phyloP scores from a whole-genome alignment of 2,888 invertebrate species.

The Mesochorus sp. region DNA sequence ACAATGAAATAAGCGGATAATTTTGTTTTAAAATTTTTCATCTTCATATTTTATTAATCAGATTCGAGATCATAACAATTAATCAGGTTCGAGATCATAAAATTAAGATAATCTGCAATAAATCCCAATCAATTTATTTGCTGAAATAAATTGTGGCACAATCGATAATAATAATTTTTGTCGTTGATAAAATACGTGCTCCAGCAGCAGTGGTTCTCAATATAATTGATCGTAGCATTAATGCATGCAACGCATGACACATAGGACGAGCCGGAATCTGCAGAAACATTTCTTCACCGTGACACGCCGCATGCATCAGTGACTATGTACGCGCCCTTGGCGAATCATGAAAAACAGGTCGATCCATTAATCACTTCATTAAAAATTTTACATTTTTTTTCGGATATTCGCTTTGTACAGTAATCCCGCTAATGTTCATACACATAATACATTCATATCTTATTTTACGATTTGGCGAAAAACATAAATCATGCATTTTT shows the following conservation, averaged over 20 bases:
- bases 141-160: too few relatives aligned
- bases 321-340: conserved; percentile 81
- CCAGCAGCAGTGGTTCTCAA: conserved; percentile 52
- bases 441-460: conserved; percentile 27
- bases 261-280: conserved; percentile 80
- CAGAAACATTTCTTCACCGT: conserved; percentile 80
- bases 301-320: conserved; percentile 78
- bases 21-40: too few relatives aligned
- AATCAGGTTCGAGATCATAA: too few relatives aligned
- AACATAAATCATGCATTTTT: background rate
- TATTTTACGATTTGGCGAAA: conserved; percentile 23
- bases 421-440: conserved; percentile 46
- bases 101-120: too few relatives aligned
- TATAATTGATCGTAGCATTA: conserved; percentile 80
- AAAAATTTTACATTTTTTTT: conserved; percentile 58
- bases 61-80: too few relatives aligned
- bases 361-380: conserved; percentile 79
- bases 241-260: conserved; percentile 81
- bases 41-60: too few relatives aligned
- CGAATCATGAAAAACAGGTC: conserved; percentile 81
- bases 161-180: conserved; percentile 18
- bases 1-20: too few relatives aligned
- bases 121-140: too few relatives aligned
- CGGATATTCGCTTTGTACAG: conserved; percentile 41
- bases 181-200: background rate